These are phyloP conservation scores for Panulirus ornatus DNA, from an alignment of 1,140 invertebrate species.

Conservation along the genomic window DNA sequence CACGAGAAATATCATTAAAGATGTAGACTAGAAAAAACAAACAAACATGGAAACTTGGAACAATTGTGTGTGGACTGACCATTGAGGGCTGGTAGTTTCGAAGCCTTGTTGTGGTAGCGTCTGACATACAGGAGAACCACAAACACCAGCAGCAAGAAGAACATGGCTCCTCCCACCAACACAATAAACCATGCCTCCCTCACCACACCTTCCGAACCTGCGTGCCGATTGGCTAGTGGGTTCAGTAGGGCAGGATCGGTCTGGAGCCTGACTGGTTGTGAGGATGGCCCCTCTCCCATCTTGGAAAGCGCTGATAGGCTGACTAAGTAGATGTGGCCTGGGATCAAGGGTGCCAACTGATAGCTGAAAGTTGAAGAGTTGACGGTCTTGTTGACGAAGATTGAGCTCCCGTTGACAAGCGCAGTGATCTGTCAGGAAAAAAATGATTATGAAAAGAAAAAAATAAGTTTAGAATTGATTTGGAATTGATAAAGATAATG, in stretches of 20 bases:
- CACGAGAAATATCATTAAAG: no score
- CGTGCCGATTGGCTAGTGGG: conserved; percentile 71
- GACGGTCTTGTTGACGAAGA: conserved; percentile 70
- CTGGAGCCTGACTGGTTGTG: conserved; percentile 71
- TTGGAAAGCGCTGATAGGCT: conserved; percentile 64
- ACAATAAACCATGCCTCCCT: conserved; percentile 75
- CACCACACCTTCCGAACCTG: conserved; percentile 72
- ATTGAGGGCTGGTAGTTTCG: conserved; percentile 70
- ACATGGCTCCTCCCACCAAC: conserved; percentile 74
- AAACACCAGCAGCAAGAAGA: conserved; percentile 70
- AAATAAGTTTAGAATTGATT: no score
- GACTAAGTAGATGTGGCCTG: conserved; percentile 73
- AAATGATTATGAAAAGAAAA: not conserved
- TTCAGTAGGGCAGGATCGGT: conserved; percentile 74
- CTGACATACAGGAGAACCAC: conserved; percentile 74
- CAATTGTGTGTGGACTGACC: conserved; percentile 40
- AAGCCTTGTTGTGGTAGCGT: conserved; percentile 65
- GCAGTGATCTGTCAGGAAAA: conserved; percentile 53
- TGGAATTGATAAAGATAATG: no score
- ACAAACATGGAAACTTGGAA: not conserved
- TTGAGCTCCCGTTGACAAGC: conserved; percentile 66
- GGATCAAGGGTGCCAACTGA: conserved; percentile 64
- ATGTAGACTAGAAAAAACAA: not conserved
- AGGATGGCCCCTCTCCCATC: conserved; percentile 68
- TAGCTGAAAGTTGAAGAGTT: conserved; percentile 65